Base-by-base conservation (phyloP, 2,797 vertebrate genomes). In the Sciurus vulgaris region DNA sequence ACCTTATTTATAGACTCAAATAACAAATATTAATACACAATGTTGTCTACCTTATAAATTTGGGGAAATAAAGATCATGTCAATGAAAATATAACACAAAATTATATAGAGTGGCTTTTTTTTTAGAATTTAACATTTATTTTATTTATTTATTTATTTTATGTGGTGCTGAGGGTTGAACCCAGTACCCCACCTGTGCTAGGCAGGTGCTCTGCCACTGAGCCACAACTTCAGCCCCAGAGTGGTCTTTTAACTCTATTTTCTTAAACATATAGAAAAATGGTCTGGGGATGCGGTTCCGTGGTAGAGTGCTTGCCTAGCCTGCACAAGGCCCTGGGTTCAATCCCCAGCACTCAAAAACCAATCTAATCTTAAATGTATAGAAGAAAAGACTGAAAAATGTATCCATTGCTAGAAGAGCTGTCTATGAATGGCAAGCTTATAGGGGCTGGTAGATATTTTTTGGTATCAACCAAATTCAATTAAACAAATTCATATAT, bases 11-110 rank as follows among this genome's bases (percentile, higher is more conserved):
- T 6, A 76, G 69, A 94, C 41, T 7, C 30, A 22, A 85, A 38
- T 49, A 90, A 85, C 77, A 79, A 93, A 69, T 63, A 8, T 59
- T 56, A 84, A 93, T 47, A 49, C n/a, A 86, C 69, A 91, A 69
- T 38, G 13, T 77, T 85, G 41, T 18, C 86, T 91, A 85, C 41
- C 69, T 96, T 56, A 56, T 81, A 93, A 86, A 81, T 72, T 65
- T 33, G 9, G 41, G 56, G 44, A 73, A 91, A 86, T 87, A 95
- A 54, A 96, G 41, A 76, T 88, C 10, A 38, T 54, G 4, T 54
- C 33, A 89, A 83, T 93, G 65, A 91, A 77, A 89, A 86, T 61
- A 24, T 35, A 95, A 65, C 18, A 61, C 10, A 70, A 89, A 94
- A 90, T 20, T 67, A 92, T 10, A 95, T 15, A 49, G 24, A 61